Conservation (phyloP, 1,140 invertebrate genomes). For the Lasioglossum albipes region DNA sequence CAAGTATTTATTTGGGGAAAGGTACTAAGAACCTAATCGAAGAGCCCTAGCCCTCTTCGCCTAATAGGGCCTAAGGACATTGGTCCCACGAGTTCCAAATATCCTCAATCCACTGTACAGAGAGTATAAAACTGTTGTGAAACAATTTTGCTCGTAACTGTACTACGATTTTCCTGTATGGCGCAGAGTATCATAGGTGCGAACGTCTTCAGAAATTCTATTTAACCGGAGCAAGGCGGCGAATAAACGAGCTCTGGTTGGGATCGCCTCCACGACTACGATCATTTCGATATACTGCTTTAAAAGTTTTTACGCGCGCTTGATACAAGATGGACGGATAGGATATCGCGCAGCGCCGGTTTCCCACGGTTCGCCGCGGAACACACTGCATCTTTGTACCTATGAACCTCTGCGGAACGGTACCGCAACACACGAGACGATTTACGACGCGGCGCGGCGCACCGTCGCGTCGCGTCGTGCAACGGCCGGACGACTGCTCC, state of each 20-base stretch:
- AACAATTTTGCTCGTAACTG: neutral
- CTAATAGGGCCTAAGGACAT: too few relatives aligned
- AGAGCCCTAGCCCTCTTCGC: too few relatives aligned
- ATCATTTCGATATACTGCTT: conserved; percentile 11
- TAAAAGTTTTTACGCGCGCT: neutral
- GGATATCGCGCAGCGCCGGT: neutral
- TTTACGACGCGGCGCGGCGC: neutral
- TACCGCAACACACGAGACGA: conserved; percentile 14
- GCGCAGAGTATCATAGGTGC: neutral
- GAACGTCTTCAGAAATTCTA: neutral
- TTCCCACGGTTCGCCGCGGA: conserved; percentile 31
- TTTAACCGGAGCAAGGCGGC: neutral
- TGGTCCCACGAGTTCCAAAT: too few relatives aligned
- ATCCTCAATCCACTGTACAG: too few relatives aligned
- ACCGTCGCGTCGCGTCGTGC: neutral
- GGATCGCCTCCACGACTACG: neutral
- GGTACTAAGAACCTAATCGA: too few relatives aligned
- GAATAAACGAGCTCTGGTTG: neutral
- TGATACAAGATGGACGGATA: conserved; percentile 11
- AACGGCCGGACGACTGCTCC: conserved; percentile 38
- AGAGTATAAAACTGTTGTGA: neutral
- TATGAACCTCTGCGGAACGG: conserved; percentile 44
- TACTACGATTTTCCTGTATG: neutral
- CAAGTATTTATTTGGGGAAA: too few relatives aligned
- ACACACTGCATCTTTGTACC: conserved; percentile 34